Evolutionary conservation across 2,113 vertebrate species (phyloP).

Genomic region (Bettongia penicillata): DNA sequence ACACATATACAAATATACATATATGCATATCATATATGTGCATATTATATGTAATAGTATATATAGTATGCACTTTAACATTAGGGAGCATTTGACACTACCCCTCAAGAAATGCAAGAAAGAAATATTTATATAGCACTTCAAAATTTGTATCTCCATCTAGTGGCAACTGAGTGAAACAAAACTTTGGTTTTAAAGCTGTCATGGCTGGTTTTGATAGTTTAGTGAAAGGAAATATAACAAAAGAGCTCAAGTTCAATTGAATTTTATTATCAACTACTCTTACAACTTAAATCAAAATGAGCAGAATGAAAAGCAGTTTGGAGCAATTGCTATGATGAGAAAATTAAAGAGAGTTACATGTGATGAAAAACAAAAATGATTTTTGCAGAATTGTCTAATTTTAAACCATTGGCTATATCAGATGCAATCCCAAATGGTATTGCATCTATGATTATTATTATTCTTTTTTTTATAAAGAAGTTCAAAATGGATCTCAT

Average conservation of each 20-base stretch:
- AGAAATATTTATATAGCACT: constrained; percentile 33
- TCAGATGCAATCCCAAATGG: not conserved
- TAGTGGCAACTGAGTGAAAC: constrained; percentile 60
- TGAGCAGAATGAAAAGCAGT: not conserved
- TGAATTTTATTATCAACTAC: not conserved
- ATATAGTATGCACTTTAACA: not conserved
- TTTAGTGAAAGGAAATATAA: not conserved
- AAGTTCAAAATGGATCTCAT: not conserved
- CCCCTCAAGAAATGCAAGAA: constrained; percentile 4
- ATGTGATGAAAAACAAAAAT: not conserved
- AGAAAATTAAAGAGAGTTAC: not conserved
- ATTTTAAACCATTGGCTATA: not conserved
- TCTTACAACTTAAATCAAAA: not conserved
- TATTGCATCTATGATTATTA: not conserved
- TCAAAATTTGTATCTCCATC: constrained; percentile 65
- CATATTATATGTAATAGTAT: not conserved
- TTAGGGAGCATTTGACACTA: not conserved
- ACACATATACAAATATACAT: not conserved
- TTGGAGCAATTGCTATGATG: not conserved
- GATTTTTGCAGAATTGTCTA: not conserved
- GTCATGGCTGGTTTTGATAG: not conserved
- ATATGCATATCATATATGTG: not conserved
- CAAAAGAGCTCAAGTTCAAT: not conserved
- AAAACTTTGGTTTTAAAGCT: constrained; percentile 7
- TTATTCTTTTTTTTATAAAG: not conserved